phyloP scores from a whole-genome alignment of 1,140 invertebrate genomes.

The Drosophila trapezifrons region DNA sequence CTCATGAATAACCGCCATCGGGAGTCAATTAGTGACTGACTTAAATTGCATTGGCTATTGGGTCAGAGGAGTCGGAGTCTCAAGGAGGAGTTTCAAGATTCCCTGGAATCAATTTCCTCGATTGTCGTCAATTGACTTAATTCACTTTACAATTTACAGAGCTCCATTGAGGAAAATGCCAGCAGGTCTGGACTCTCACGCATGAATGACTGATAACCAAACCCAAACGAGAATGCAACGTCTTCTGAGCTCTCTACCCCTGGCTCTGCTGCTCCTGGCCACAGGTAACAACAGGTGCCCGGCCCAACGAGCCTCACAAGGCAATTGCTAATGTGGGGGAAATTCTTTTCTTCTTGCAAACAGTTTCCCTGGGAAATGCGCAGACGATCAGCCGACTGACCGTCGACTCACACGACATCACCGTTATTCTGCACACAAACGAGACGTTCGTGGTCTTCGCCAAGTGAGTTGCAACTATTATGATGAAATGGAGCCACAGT shows the following conservation, averaged over 20 bases:
- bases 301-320: background rate
- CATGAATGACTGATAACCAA: conserved; percentile 10
- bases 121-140: conserved; percentile 45
- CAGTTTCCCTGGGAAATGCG: conserved; percentile 41
- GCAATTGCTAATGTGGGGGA: background rate
- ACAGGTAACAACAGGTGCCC: conserved; percentile 14
- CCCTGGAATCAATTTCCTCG: conserved; percentile 6
- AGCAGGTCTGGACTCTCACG: conserved; percentile 5
- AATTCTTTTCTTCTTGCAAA: background rate
- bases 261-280: conserved; percentile 12
- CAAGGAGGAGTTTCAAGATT: conserved; percentile 8
- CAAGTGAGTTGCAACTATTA: conserved; percentile 39
- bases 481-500: background rate
- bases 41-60: background rate
- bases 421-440: conserved; percentile 72
- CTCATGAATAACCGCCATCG: background rate
- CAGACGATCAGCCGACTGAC: conserved; percentile 36
- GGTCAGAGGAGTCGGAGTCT: background rate
- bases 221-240: conserved; percentile 20
- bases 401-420: conserved; percentile 84
- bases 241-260: background rate
- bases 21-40: background rate
- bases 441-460: conserved; percentile 70
- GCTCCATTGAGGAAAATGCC: conserved; percentile 22
- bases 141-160: conserved; percentile 19